Evolutionary conservation across 2,797 vertebrate species (phyloP), one percentile per base, ranked within the genome.

Genomic region (Eupleurogrammus muticus): DNA sequence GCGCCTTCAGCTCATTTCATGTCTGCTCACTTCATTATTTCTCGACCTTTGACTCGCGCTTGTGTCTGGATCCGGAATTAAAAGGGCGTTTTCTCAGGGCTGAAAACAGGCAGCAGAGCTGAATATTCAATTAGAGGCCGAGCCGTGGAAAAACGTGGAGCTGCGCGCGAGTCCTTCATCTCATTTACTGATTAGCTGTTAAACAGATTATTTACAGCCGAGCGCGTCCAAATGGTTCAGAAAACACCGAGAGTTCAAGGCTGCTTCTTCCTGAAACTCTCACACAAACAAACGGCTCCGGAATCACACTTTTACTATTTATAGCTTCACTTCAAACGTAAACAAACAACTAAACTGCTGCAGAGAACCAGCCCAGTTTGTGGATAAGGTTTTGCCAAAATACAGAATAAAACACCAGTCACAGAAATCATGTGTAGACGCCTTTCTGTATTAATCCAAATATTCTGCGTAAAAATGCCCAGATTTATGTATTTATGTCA

Each of bases 21-120:
- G 95, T 94, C 94, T 93, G 94, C 90, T 91, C 94, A 94, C 94
- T 97, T 97, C 96, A 98, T 98, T 97, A 97, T 97, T 95, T 95
- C 76, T 83, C 92, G 95, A 96, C 96, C 96, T 91, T 90, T 97
- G 96, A 96, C 97, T 95, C 94, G n/a, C 77, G 95, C 96, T 95
- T 95, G 96, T 97, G 96, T 89, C 81, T 90, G 70, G 81, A 55
- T 70, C 67, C 94, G 95, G 94, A 92, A 93, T 95, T 94, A 89
- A 86, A 92, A 87, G 92, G 91, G 89, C 87, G 83, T 75, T 79
- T 91, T 89, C 85, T 84, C 75, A 84, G 52, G 75, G 50, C 87
- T 84, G 87, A 86, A 90, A 87, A 89, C 90, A 85, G 87, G 85
- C 73, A 80, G 77, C 88, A 77, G 77, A 62, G 86, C 75, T 90